These are phyloP conservation scores for Diaperis boleti DNA, from an alignment of 2,888 invertebrate genomes.

Conservation along the genomic window DNA sequence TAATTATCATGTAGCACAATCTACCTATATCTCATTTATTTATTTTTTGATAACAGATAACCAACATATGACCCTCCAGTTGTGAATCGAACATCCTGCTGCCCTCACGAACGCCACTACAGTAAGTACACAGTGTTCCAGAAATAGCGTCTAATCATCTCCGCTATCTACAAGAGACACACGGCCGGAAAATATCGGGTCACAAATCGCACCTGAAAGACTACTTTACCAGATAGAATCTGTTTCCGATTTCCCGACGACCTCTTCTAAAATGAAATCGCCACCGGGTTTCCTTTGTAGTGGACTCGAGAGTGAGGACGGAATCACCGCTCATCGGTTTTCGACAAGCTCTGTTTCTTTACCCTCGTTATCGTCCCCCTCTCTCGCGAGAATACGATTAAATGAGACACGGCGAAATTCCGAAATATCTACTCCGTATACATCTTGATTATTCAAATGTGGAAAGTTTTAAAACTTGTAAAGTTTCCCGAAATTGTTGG, in stretches of 20 bases:
- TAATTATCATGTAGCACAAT: too few relatives aligned
- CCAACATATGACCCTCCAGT: too few relatives aligned
- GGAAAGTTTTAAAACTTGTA: constrained; percentile 50
- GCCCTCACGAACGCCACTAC: too few relatives aligned
- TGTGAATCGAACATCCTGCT: too few relatives aligned
- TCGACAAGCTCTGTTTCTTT: constrained; percentile 43
- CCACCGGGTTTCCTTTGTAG: constrained; percentile 24
- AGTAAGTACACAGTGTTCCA: neutral
- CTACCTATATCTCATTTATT: too few relatives aligned
- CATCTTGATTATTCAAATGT: constrained; percentile 53
- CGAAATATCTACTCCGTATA: constrained; percentile 47
- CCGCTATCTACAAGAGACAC: too few relatives aligned
- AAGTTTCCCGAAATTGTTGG: constrained; percentile 50
- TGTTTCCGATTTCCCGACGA: constrained; percentile 5
- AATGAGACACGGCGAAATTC: constrained; percentile 48
- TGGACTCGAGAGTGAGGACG: constrained; percentile 9
- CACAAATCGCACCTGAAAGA: constrained; percentile 19
- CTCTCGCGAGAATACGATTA: constrained; percentile 48
- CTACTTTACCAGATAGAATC: constrained; percentile 13
- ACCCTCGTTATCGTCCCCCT: constrained; percentile 42
- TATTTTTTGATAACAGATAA: too few relatives aligned
- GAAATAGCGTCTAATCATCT: too few relatives aligned
- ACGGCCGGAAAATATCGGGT: too few relatives aligned
- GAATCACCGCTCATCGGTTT: constrained; percentile 5
- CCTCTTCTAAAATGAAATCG: constrained; percentile 23